Percentiles rank a stretch among this genome's conserved stretches.
phyloP scores from a whole-genome alignment of 2,888 invertebrate genomes.

The Blastobasis lacticolella region DNA sequence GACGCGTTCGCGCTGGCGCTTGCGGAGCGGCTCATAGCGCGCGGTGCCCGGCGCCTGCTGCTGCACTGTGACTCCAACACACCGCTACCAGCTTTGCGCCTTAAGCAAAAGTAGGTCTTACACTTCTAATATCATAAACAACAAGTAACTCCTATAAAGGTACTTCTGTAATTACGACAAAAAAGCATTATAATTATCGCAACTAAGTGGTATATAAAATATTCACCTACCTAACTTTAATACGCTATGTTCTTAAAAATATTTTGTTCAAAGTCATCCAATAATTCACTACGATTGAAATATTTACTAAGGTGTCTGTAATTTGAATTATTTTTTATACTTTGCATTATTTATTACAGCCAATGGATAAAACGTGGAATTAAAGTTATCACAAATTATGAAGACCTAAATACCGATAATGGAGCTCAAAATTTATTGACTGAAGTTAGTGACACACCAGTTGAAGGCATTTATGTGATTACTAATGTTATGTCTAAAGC shows the following conservation, averaged over 20 bases:
- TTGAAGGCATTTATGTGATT: conserved; percentile 27
- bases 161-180: not conserved
- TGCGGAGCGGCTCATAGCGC: conserved; percentile 27
- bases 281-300: too few relatives aligned
- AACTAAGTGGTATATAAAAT: not conserved
- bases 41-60: conserved; percentile 33
- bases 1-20: conserved; percentile 26
- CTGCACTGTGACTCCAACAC: conserved; percentile 16
- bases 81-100: conserved; percentile 12
- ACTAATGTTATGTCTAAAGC: conserved; percentile 8
- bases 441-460: conserved; percentile 11
- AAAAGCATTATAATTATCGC: not conserved
- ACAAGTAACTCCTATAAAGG: not conserved
- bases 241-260: too few relatives aligned
- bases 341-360: conserved; percentile 12
- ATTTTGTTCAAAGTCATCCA: too few relatives aligned
- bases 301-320: too few relatives aligned
- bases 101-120: conserved; percentile 24
- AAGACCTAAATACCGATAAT: conserved; percentile 7
- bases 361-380: conserved; percentile 22
- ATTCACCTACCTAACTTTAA: too few relatives aligned
- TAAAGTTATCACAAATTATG: conserved; percentile 10
- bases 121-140: not conserved
- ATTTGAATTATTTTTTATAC: not conserved
- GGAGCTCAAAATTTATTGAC: conserved; percentile 16